phyloP scores from a whole-genome alignment of 2,113 vertebrate genomes.

The Mesoclemmys tuberculata region DNA sequence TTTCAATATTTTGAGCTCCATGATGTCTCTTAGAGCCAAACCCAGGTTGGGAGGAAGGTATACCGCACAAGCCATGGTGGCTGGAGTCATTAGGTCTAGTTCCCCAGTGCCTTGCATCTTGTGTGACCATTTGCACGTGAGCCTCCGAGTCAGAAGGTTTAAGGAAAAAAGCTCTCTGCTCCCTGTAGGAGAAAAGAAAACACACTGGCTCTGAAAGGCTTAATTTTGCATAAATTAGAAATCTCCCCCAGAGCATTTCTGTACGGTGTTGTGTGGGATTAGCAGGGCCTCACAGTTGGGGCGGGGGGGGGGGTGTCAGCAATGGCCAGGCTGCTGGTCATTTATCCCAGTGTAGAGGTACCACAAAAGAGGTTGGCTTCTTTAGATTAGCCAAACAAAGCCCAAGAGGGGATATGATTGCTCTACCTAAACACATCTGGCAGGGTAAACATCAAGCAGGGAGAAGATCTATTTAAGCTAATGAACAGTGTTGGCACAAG shows the following conservation, averaged over 20 bases:
- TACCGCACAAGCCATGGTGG: not conserved
- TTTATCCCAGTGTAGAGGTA: too few species aligned
- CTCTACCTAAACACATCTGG: too few species aligned
- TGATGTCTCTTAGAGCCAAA: not conserved
- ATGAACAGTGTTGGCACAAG: too few species aligned
- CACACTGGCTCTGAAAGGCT: not conserved
- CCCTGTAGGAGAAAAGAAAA: not conserved
- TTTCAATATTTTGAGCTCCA: too few species aligned
- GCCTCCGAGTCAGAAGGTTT: not conserved
- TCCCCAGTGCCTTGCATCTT: not conserved
- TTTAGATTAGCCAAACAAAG: too few species aligned
- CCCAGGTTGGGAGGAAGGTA: not conserved
- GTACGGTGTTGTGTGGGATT: not conserved
- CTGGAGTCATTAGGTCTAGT: fast-evolving
- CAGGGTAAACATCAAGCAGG: too few species aligned
- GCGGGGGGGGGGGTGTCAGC: too few species aligned
- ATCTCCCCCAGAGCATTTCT: not conserved
- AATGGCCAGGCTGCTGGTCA: too few species aligned
- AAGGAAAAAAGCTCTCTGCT: not conserved
- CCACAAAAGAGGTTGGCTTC: too few species aligned
- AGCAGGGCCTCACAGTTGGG: too few species aligned
- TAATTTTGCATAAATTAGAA: not conserved
- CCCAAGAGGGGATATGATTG: too few species aligned
- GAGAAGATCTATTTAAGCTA: too few species aligned
- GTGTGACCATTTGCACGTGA: not conserved